Evolutionary conservation across 2,888 invertebrate genomes (phyloP).

Genomic region (Oscheius myriophilus): DNA sequence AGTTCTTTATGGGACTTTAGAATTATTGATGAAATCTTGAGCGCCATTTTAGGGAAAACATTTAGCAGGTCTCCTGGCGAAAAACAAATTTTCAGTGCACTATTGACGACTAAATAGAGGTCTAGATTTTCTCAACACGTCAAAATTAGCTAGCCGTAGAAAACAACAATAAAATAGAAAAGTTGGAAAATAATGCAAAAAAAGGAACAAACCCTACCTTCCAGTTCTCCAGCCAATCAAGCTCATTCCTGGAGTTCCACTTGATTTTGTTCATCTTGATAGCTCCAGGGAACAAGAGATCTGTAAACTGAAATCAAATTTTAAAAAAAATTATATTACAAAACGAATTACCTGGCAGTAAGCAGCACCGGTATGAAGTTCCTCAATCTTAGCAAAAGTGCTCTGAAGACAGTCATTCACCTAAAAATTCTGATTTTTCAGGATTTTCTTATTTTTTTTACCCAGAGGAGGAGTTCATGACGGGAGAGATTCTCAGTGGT

Average conservation of each 20-base stretch:
- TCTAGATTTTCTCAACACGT: no score
- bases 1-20: no score
- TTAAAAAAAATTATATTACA: background rate
- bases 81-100: no score
- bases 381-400: conserved; percentile 91
- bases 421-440: conserved; percentile 99
- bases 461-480: conserved; percentile 35
- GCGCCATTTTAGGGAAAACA: no score
- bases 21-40: no score
- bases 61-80: no score
- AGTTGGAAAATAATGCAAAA: background rate
- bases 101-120: no score
- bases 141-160: no score
- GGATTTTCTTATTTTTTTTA: conserved; percentile 74
- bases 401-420: conserved; percentile 96
- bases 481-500: conserved; percentile 65
- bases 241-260: conserved; percentile 96
- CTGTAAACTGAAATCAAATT: conserved; percentile 86
- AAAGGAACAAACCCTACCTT: conserved; percentile 75
- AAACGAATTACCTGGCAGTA: conserved; percentile 78
- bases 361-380: conserved; percentile 96
- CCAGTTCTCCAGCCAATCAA: conserved; percentile 99
- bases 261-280: conserved; percentile 75
- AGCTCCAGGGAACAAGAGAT: conserved; percentile 88
- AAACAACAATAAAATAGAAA: background rate